phyloP scores from a whole-genome alignment of 2,888 invertebrate species.

The Dynastes hyllus region DNA sequence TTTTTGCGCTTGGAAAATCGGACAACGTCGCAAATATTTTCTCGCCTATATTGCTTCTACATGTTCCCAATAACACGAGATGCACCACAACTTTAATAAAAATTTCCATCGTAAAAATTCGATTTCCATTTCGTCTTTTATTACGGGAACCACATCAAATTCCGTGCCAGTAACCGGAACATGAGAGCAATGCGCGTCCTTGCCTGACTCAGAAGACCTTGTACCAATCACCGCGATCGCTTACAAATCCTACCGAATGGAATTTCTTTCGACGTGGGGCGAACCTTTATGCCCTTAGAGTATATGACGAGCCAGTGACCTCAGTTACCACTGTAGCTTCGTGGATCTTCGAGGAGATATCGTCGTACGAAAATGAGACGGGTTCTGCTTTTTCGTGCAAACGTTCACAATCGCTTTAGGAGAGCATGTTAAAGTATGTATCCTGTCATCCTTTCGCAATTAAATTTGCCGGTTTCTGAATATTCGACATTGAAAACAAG shows the following conservation, averaged over 20 bases:
- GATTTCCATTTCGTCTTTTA: slow-evolving; percentile 4
- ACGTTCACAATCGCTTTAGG: background rate
- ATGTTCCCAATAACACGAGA: background rate
- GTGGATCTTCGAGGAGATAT: slow-evolving; percentile 36
- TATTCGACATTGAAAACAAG: too few species aligned
- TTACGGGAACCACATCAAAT: slow-evolving; percentile 41
- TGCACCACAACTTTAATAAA: background rate
- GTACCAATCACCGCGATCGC: slow-evolving; percentile 60
- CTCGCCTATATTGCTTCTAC: too few species aligned
- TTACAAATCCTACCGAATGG: slow-evolving; percentile 27
- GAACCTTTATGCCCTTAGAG: slow-evolving; percentile 38
- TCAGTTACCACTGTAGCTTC: slow-evolving; percentile 15
- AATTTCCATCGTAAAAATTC: background rate
- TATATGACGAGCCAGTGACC: slow-evolving; percentile 30
- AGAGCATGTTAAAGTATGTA: background rate
- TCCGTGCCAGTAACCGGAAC: slow-evolving; percentile 62
- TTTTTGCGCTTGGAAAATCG: too few species aligned
- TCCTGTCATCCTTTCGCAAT: too few species aligned
- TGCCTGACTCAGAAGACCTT: slow-evolving; percentile 69
- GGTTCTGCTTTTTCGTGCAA: slow-evolving; percentile 14
- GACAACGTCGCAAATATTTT: background rate
- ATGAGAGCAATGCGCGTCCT: slow-evolving; percentile 67
- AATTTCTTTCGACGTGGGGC: slow-evolving; percentile 22
- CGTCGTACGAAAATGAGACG: slow-evolving; percentile 18
- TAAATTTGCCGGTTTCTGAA: too few species aligned